Evolutionary conservation across 2,797 vertebrate genomes (phyloP).

Genomic region (Botia almorhae): DNA sequence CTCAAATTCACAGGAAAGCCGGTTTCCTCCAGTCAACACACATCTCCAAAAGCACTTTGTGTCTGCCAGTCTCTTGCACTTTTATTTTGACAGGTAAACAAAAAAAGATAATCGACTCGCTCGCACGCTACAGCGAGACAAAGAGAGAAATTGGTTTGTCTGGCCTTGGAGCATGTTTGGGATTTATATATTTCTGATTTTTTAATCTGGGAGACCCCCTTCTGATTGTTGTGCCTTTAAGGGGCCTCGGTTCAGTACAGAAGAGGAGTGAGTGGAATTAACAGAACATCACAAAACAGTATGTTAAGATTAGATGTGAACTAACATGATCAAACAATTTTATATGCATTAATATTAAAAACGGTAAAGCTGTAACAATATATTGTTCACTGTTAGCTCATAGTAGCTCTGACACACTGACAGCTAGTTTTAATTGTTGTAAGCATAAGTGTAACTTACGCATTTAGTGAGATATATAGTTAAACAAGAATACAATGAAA

Average conservation of each 20-base stretch:
- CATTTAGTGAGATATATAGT: no score
- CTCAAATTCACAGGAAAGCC: constrained; percentile 73
- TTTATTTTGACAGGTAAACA: constrained; percentile 72
- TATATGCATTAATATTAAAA: no score
- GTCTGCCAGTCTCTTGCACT: constrained; percentile 70
- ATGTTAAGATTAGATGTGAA: no score
- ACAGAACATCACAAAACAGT: no score
- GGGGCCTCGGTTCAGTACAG: not conserved
- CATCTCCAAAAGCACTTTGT: constrained; percentile 75
- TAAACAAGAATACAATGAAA: no score
- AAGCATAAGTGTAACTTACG: no score
- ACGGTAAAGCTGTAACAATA: no score
- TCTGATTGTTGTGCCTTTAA: not conserved
- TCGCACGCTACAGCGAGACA: constrained; percentile 61
- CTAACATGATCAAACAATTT: no score
- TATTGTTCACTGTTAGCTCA: no score
- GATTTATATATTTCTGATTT: not conserved
- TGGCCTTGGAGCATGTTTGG: not conserved
- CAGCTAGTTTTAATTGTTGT: no score
- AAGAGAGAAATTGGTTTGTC: constrained; percentile 36
- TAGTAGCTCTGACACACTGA: no score
- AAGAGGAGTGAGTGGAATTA: not conserved
- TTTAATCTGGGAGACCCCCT: not conserved
- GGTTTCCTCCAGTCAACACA: constrained; percentile 73
- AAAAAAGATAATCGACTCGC: constrained; percentile 62